phyloP scores from a whole-genome alignment of 2,113 vertebrate species.

The Amia ocellicauda region DNA sequence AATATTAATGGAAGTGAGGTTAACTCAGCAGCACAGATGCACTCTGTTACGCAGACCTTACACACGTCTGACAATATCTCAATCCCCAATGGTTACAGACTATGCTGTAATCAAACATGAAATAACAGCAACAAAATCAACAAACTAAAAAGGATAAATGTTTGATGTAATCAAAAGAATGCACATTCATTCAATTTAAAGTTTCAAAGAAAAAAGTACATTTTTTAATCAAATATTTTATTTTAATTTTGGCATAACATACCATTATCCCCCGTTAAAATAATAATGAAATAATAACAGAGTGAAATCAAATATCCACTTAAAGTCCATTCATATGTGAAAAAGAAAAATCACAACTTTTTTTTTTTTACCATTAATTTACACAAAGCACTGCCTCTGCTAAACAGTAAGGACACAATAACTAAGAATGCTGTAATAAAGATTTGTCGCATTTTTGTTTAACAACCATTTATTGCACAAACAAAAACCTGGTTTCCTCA shows the following conservation, averaged over 20 bases:
- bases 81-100: background rate
- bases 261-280: too few relatives aligned
- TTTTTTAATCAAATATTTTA: too few relatives aligned
- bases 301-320: constrained; percentile 36
- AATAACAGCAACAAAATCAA: background rate
- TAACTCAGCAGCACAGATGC: background rate
- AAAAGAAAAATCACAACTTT: constrained; percentile 32
- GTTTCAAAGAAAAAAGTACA: background rate
- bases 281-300: too few relatives aligned
- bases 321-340: constrained; percentile 34
- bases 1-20: too few relatives aligned
- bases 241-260: too few relatives aligned
- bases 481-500: too few relatives aligned
- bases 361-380: constrained; percentile 32
- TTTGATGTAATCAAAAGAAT: background rate
- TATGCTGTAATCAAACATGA: background rate
- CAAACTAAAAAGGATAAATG: background rate
- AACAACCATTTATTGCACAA: too few relatives aligned
- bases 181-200: background rate
- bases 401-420: constrained; percentile 19
- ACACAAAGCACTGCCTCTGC: constrained; percentile 26
- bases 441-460: too few relatives aligned
- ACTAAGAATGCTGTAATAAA: constrained; percentile 27
- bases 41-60: background rate
- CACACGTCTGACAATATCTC: background rate